Evolutionary conservation across 2,113 vertebrate genomes (phyloP), one percentile per base, ranked within the genome.

Genomic region (Casuarius casuarius): DNA sequence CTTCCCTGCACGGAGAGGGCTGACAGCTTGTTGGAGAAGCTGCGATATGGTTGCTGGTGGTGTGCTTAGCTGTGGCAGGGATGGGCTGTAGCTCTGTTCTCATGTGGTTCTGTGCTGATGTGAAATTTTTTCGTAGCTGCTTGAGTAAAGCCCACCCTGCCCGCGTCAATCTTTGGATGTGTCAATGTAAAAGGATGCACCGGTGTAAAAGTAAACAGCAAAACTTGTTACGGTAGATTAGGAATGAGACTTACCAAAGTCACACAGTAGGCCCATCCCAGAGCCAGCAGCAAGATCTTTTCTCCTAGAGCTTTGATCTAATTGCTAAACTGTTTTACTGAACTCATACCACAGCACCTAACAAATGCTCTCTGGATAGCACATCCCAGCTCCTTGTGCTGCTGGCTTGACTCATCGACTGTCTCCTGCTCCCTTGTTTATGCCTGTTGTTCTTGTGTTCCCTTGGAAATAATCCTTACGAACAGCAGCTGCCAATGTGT

Each of bases 381-480:
- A 1, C 19, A 0, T 3, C 0, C 12, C 52, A 3, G 61, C 61
- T 18, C 40, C 26, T 19, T 0, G 26, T 0, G 25, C 18, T 6
- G 42, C 73, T 5, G 1, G 1, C 6, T 72, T 7, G 25, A 1
- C 35, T 21, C 46, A 2, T 1, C 44, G 44, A 0, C 73, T 6
- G 31, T 22, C 82, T 38, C 58, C 51, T 4, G 49, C 77, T 28
- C n/a, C 54, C 35, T 12, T 5, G 2, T 3, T 42, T 7, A 3
- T 18, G 12, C 42, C 82, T 8, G 4, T 9, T 18, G 2, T 7
- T 49, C 56, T 3, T 9, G 52, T 7, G 65, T 73, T 33, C 42
- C 51, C 58, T 61, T 3, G 33, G 58, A 12, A 46, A 26, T 5
- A 15, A 15, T 40, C 2, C 66, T 0, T 18, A 25, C 2, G n/a